Evolutionary conservation across 2,888 invertebrate genomes (phyloP).

Genomic region (Flabesymbios commensalis): DNA sequence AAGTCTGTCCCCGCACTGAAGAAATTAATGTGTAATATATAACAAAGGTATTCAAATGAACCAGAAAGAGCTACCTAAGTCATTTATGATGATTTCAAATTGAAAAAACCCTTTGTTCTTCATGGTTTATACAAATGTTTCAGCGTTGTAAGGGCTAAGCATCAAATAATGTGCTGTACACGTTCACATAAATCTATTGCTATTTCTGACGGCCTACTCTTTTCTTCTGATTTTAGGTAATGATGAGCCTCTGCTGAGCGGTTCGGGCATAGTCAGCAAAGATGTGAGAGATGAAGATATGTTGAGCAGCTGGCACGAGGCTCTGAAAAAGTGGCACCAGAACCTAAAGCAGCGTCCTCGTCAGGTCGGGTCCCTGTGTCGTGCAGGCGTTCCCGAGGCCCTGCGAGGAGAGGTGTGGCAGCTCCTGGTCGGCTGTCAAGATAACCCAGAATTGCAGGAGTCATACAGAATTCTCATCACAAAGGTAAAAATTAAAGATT

Average conservation of each 20-base stretch:
- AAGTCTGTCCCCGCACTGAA: too few relatives aligned
- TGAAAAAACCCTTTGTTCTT: too few relatives aligned
- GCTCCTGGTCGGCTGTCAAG: constrained; percentile 84
- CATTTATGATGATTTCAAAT: too few relatives aligned
- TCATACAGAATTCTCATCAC: constrained; percentile 89
- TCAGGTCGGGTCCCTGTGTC: constrained; percentile 64
- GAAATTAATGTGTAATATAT: too few relatives aligned
- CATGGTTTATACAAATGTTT: too few relatives aligned
- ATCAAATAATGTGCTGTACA: too few relatives aligned
- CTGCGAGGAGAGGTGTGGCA: constrained; percentile 98
- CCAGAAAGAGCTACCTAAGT: too few relatives aligned
- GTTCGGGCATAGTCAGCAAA: constrained; percentile 95
- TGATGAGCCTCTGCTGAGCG: constrained; percentile 90
- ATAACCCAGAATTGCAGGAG: constrained; percentile 74
- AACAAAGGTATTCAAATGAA: too few relatives aligned
- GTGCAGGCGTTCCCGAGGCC: constrained; percentile 88
- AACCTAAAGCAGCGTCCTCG: constrained; percentile 71
- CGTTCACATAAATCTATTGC: too few relatives aligned
- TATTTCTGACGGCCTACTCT: too few relatives aligned
- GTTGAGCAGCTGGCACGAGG: constrained; percentile 90
- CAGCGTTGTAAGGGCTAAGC: too few relatives aligned
- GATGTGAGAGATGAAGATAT: constrained; percentile 89
- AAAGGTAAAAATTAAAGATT: constrained; percentile 68
- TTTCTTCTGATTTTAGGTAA: constrained; percentile 55
- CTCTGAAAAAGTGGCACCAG: constrained; percentile 63